phyloP scores from a whole-genome alignment of 2,797 vertebrate species.

The Sebastes taczanowskii region DNA sequence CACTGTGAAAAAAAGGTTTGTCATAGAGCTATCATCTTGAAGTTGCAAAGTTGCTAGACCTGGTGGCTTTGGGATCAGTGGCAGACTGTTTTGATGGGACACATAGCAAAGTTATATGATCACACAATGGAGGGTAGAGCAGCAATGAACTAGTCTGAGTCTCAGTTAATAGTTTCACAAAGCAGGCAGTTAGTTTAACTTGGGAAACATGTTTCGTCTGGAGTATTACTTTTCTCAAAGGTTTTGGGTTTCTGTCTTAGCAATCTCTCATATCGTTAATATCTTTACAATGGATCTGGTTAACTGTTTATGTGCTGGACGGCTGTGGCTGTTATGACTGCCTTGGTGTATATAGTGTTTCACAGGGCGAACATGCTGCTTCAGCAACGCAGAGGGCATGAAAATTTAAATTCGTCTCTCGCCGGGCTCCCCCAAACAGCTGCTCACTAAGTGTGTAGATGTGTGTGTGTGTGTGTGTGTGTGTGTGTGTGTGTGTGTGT shows the following conservation, averaged over 20 bases:
- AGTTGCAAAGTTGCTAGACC: neutral
- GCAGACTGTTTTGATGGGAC: neutral
- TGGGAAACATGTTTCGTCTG: neutral
- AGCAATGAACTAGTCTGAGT: neutral
- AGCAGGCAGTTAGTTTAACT: neutral
- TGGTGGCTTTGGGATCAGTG: neutral
- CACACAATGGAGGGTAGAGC: neutral
- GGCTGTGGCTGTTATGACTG: slow-evolving; percentile 8
- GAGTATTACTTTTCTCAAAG: neutral
- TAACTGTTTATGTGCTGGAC: neutral
- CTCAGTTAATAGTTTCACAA: neutral
- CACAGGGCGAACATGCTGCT: slow-evolving; percentile 32
- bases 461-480: slow-evolving; percentile 17
- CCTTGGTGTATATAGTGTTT: slow-evolving; percentile 36
- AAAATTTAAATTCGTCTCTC: slow-evolving; percentile 63
- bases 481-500: slow-evolving; percentile 1
- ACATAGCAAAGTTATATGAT: slow-evolving; percentile 4
- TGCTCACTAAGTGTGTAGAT: slow-evolving; percentile 36
- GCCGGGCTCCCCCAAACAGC: slow-evolving; percentile 70
- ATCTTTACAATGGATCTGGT: neutral
- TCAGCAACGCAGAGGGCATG: slow-evolving; percentile 53
- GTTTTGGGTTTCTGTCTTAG: neutral
- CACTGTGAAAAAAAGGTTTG: neutral
- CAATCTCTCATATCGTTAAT: neutral
- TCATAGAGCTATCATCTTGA: neutral